Conservation (phyloP, 2,113 vertebrate genomes). For the Dasyurus viverrinus region DNA sequence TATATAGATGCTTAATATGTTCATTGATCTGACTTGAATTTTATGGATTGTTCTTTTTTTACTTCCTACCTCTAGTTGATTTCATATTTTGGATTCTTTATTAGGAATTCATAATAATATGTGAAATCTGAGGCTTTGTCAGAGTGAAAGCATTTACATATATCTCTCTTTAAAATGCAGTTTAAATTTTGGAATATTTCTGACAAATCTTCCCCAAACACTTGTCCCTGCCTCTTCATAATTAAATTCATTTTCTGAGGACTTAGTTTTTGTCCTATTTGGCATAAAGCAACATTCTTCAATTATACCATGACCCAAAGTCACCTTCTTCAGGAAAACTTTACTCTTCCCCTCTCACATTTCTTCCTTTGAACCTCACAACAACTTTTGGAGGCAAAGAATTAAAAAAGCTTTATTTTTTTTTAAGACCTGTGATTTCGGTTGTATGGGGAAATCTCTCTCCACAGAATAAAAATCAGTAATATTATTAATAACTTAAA, state of each 20-base stretch:
- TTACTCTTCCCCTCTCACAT: not conserved
- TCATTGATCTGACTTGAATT: not conserved
- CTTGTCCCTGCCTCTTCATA: not conserved
- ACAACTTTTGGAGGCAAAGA: not conserved
- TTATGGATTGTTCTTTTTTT: not conserved
- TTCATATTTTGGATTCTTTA: not conserved
- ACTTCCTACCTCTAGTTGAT: not conserved
- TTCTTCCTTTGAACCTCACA: not conserved
- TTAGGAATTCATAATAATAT: not conserved
- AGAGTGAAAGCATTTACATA: not conserved
- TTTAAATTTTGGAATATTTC: not conserved
- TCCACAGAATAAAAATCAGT: not conserved
- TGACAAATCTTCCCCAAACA: not conserved
- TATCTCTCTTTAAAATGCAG: not conserved
- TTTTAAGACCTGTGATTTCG: not conserved
- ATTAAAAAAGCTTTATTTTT: not conserved
- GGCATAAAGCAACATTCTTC: not conserved
- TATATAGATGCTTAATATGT: not conserved
- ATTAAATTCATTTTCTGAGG: not conserved
- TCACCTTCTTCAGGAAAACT: not conserved
- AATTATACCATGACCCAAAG: not conserved
- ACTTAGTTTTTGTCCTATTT: not conserved
- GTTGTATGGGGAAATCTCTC: not conserved
- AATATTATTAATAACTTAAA: not conserved
- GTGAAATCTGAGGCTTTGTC: not conserved